Conservation (phyloP, 1,140 invertebrate genomes). For the Coptotermes formosanus region DNA sequence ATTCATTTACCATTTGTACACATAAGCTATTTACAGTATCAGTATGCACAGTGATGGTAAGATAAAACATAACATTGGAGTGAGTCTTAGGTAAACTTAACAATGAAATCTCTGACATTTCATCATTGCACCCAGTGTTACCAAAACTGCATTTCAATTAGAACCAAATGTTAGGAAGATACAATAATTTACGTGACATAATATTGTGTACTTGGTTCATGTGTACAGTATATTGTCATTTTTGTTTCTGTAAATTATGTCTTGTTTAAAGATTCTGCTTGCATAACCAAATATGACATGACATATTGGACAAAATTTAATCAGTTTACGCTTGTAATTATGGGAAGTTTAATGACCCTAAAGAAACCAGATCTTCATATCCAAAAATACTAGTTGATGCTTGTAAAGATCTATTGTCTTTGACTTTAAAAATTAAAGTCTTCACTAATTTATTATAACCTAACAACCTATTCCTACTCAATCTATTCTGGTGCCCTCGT, state of each 20-base stretch:
- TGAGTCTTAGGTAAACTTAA: background rate
- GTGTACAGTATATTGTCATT: slow-evolving; percentile 1
- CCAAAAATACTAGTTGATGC: slow-evolving; percentile 6
- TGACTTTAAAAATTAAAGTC: slow-evolving; percentile 11
- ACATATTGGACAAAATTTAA: background rate
- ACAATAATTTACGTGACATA: background rate
- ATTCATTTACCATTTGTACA: background rate
- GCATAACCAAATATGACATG: background rate
- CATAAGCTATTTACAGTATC: background rate
- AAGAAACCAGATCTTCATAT: background rate
- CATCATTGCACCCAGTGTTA: background rate
- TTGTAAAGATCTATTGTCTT: slow-evolving; percentile 19
- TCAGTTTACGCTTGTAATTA: background rate
- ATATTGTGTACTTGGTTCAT: slow-evolving; percentile 1
- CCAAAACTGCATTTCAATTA: background rate
- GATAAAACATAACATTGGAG: background rate
- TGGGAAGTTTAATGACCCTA: slow-evolving; percentile 1
- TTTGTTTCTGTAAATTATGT: background rate
- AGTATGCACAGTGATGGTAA: background rate
- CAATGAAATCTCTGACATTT: background rate
- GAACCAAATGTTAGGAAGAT: slow-evolving; percentile 1
- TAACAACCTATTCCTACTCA: slow-evolving; percentile 17
- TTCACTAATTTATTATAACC: slow-evolving; percentile 13
- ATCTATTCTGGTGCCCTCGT: slow-evolving; percentile 33
- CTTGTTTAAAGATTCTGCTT: background rate